Conservation (phyloP, 1,140 invertebrate species). For the Trichogramma pretiosum region DNA sequence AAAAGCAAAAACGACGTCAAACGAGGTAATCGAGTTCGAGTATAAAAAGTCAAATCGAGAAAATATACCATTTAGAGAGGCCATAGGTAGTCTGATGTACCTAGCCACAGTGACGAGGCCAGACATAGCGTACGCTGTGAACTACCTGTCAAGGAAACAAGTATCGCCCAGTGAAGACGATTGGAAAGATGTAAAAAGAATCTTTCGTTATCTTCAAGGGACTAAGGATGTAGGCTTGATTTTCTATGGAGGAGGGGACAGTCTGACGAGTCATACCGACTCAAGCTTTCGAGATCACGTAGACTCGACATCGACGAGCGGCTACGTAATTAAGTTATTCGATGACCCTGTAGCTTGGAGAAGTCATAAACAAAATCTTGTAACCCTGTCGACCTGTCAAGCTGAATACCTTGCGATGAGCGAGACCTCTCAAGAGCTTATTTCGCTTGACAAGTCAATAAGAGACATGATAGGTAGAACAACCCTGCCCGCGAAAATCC, state of each 20-base stretch:
- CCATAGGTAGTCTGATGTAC: neutral
- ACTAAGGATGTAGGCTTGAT: neutral
- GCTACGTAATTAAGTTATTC: constrained; percentile 13
- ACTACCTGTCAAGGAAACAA: no score
- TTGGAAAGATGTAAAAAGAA: no score
- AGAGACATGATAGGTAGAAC: constrained; percentile 15
- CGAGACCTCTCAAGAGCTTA: constrained; percentile 24
- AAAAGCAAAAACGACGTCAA: neutral
- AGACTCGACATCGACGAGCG: neutral
- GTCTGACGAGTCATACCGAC: neutral
- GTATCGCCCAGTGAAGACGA: no score
- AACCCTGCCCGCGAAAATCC: no score
- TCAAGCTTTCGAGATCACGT: no score
- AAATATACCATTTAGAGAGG: neutral
- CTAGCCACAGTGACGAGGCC: neutral
- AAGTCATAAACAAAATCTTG: constrained; percentile 23
- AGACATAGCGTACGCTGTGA: no score
- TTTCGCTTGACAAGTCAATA: no score
- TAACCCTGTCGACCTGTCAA: constrained; percentile 28
- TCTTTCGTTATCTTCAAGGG: neutral
- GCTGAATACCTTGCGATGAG: constrained; percentile 29
- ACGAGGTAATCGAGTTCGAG: no score
- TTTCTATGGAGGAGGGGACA: neutral
- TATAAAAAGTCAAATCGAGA: no score
- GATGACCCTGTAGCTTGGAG: no score